phyloP scores from a whole-genome alignment of 2,113 vertebrate species.

The Chaetorhynchus papuensis region DNA sequence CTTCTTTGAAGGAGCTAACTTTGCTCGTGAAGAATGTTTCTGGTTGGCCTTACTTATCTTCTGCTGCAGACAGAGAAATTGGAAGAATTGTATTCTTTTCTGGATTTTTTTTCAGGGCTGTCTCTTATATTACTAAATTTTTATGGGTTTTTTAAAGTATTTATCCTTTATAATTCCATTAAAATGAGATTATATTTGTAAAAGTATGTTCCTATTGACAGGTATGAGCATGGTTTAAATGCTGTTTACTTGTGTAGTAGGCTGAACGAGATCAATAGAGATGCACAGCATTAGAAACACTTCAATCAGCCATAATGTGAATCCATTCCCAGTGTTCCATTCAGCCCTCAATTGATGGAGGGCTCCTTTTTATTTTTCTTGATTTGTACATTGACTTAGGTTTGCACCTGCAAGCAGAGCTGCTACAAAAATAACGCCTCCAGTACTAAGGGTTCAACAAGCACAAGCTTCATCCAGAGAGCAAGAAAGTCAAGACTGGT shows the following conservation, averaged over 20 bases:
- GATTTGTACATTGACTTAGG: not conserved
- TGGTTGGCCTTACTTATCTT: not conserved
- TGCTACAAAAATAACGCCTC: not conserved
- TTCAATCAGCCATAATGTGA: not conserved
- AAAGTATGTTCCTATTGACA: not conserved
- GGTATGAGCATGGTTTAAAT: not conserved
- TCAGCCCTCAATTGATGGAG: not conserved
- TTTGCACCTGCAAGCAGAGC: not conserved
- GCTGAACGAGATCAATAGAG: not conserved
- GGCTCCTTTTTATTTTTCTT: not conserved
- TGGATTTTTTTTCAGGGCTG: not conserved
- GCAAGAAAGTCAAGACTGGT: not conserved
- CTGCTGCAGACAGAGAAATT: not conserved
- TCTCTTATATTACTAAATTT: not conserved
- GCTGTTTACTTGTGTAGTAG: not conserved
- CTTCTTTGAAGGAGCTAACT: not conserved
- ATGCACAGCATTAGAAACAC: not conserved
- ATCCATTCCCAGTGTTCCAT: not conserved
- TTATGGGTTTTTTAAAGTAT: not conserved
- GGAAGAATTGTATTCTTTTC: not conserved
- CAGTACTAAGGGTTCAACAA: not conserved
- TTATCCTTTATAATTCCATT: not conserved
- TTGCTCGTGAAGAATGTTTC: not conserved
- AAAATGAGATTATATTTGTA: not conserved
- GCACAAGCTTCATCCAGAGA: not conserved